Evolutionary conservation across 2,113 vertebrate genomes (phyloP).

Genomic region (Galeopterus variegatus): DNA sequence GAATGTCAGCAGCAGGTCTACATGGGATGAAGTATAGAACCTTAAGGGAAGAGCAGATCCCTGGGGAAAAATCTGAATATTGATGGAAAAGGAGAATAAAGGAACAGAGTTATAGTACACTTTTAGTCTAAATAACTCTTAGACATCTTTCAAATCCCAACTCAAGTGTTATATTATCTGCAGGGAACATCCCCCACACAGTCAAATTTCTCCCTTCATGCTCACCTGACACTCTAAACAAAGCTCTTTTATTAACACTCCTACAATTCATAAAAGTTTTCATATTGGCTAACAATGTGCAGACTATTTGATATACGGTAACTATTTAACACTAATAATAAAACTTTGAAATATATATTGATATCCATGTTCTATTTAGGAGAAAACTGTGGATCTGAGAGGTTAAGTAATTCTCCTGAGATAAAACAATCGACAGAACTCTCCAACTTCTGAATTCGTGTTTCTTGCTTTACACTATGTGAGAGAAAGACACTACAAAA

Average conservation of each 20-base stretch:
- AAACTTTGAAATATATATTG: slow-evolving; percentile 19
- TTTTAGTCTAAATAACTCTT: background rate
- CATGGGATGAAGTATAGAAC: background rate
- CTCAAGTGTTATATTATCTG: background rate
- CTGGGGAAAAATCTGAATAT: background rate
- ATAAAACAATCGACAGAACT: background rate
- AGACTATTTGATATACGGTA: background rate
- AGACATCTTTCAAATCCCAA: background rate
- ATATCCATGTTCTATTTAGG: background rate
- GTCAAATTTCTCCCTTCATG: background rate
- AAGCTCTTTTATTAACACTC: background rate
- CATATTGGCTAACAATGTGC: background rate
- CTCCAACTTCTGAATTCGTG: background rate
- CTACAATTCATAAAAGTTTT: background rate
- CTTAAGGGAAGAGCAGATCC: background rate
- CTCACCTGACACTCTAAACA: background rate
- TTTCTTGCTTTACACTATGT: background rate
- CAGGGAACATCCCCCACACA: background rate
- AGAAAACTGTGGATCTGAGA: background rate
- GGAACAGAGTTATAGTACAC: too few relatives aligned
- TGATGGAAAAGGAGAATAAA: background rate
- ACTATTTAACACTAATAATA: slow-evolving; percentile 42
- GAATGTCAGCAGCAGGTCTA: background rate
- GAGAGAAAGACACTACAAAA: slow-evolving; percentile 34
- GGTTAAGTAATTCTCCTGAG: slow-evolving; percentile 4